These are phyloP conservation scores for Glaucidium brasilianum DNA, from an alignment of 2,113 vertebrate genomes.

Conservation along the genomic window DNA sequence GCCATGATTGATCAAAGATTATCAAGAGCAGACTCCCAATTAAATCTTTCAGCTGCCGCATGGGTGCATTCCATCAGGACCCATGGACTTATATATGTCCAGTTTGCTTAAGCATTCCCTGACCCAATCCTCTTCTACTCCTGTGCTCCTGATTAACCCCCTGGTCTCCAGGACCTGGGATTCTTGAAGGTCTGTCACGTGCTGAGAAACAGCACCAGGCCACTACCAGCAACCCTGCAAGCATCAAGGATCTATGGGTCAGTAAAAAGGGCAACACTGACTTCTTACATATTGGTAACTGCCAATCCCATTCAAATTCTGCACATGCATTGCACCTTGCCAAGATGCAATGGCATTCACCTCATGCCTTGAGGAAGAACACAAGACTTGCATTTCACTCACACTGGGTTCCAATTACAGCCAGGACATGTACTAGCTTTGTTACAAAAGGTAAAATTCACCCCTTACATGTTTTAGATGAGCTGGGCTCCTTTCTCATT, in stretches of 20 bases:
- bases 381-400: neutral
- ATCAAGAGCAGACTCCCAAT: neutral
- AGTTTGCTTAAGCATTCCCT: neutral
- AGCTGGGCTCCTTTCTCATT: neutral
- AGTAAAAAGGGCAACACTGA: neutral
- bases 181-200: neutral
- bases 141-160: neutral
- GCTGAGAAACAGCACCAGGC: neutral
- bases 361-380: neutral
- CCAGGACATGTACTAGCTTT: neutral
- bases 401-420: neutral
- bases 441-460: neutral
- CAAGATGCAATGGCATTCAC: neutral
- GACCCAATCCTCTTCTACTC: neutral
- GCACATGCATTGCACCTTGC: neutral
- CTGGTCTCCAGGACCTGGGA: neutral
- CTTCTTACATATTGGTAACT: neutral
- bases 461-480: neutral
- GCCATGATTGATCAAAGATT: neutral
- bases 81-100: neutral
- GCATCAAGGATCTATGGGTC: neutral
- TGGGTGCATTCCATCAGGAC: neutral
- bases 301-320: neutral
- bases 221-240: neutral
- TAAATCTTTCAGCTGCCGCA: neutral